phyloP scores from a whole-genome alignment of 2,113 vertebrate species.

The Trichechus manatus region DNA sequence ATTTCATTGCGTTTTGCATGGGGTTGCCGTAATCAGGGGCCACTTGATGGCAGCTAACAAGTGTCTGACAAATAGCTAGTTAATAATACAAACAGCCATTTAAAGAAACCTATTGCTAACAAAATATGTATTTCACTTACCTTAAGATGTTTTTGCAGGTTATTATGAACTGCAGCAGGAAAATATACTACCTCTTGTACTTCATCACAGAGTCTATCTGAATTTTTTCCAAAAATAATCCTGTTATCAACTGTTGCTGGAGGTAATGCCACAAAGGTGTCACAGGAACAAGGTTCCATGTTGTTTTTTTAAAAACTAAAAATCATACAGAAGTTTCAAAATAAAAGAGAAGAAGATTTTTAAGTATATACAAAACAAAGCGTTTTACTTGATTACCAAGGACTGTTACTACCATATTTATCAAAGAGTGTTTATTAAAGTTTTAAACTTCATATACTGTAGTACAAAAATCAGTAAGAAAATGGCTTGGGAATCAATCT shows the following conservation, averaged over 20 bases:
- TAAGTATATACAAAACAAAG: slow-evolving; percentile 40
- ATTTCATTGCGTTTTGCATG: not conserved
- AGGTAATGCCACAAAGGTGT: slow-evolving; percentile 97
- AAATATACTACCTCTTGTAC: slow-evolving; percentile 95
- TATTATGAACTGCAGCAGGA: slow-evolving; percentile 87
- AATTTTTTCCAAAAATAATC: slow-evolving; percentile 97
- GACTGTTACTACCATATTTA: slow-evolving; percentile 5
- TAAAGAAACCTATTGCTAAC: slow-evolving; percentile 31
- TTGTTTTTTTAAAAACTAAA: slow-evolving; percentile 51
- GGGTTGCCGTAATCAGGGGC: not conserved
- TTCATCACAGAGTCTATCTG: slow-evolving; percentile 95
- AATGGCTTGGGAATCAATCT: slow-evolving; percentile 19
- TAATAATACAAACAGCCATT: slow-evolving; percentile 38
- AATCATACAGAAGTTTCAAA: slow-evolving; percentile 53
- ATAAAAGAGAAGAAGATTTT: slow-evolving; percentile 48
- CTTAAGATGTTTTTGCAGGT: slow-evolving; percentile 88
- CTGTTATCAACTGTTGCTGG: slow-evolving; percentile 90
- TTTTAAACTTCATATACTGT: slow-evolving; percentile 46
- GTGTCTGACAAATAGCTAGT: slow-evolving; percentile 24
- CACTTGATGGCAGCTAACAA: not conserved
- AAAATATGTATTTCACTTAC: slow-evolving; percentile 85
- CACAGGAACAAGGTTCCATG: slow-evolving; percentile 92
- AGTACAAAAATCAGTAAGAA: slow-evolving; percentile 17
- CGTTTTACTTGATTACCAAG: slow-evolving; percentile 4
- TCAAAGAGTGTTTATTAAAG: not conserved